Conservation (phyloP, 2,797 vertebrate species). For the Paedocypris micromegethes region DNA sequence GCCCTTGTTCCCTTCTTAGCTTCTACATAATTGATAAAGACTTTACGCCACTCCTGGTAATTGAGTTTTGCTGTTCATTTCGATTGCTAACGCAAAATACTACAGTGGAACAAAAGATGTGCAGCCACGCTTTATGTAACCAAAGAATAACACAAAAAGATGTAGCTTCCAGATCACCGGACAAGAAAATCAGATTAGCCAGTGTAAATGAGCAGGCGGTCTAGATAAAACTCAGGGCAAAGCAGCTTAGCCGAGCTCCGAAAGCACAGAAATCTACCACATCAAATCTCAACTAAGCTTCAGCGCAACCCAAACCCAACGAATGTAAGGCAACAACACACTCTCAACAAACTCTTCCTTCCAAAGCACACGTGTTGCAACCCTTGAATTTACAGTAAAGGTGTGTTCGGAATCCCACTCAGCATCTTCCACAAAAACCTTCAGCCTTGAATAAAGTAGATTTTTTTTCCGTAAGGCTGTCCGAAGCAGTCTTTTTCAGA, state of each 20-base stretch:
- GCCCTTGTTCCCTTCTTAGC: too few relatives aligned
- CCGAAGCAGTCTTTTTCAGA: constrained; percentile 9
- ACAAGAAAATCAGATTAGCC: constrained; percentile 23
- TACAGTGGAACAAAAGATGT: background rate
- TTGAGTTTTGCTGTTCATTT: too few relatives aligned
- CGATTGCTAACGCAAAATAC: constrained; percentile 6
- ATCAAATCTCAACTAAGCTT: constrained; percentile 2
- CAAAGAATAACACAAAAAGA: background rate
- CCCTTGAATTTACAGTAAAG: background rate
- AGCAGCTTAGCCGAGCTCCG: constrained; percentile 6
- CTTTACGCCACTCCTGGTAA: too few relatives aligned
- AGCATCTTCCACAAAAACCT: background rate
- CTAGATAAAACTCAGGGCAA: constrained; percentile 1
- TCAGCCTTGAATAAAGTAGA: constrained; percentile 5
- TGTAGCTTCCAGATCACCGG: background rate
- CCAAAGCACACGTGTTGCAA: background rate
- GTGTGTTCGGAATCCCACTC: too few relatives aligned
- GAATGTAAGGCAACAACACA: too few relatives aligned
- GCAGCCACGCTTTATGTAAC: background rate
- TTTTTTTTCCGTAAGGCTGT: constrained; percentile 2
- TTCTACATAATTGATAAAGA: too few relatives aligned
- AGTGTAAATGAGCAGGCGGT: constrained; percentile 4
- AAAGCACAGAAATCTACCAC: constrained; percentile 17
- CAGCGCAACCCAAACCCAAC: constrained; percentile 1
- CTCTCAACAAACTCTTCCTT: too few relatives aligned